phyloP scores from a whole-genome alignment of 1,140 invertebrate species.

The Charaxes varanes region DNA sequence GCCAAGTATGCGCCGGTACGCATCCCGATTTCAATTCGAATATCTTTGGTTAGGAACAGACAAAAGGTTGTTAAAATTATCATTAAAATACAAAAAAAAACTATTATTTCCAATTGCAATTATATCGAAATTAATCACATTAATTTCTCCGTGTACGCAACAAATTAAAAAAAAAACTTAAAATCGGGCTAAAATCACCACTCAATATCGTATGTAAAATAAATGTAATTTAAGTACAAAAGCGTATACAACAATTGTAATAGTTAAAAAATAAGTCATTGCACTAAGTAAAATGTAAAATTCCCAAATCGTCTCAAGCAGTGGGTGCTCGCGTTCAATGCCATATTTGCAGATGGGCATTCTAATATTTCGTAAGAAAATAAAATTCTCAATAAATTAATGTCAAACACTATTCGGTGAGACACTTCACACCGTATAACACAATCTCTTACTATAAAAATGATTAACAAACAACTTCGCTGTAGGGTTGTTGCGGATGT shows the following conservation, averaged over 20 bases:
- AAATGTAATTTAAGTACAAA: slow-evolving; percentile 30
- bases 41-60: slow-evolving; percentile 20
- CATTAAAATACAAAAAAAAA: too few relatives aligned
- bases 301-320: slow-evolving; percentile 20
- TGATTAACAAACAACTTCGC: slow-evolving; percentile 72
- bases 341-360: slow-evolving; percentile 73
- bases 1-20: slow-evolving; percentile 10
- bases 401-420: slow-evolving; percentile 70
- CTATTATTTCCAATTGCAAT: too few relatives aligned
- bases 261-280: slow-evolving; percentile 17
- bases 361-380: slow-evolving; percentile 67
- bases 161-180: slow-evolving; percentile 9
- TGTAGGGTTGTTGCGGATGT: too few relatives aligned
- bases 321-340: slow-evolving; percentile 32
- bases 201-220: slow-evolving; percentile 9
- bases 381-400: slow-evolving; percentile 74
- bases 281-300: slow-evolving; percentile 16
- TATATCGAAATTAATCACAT: too few relatives aligned
- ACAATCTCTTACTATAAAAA: slow-evolving; percentile 73
- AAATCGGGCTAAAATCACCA: slow-evolving; percentile 6
- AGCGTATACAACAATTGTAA: slow-evolving; percentile 14
- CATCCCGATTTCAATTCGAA: slow-evolving; percentile 1
- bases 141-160: too few relatives aligned
- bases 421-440: slow-evolving; percentile 68
- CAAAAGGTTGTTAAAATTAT: too few relatives aligned